phyloP scores from a whole-genome alignment of 2,797 vertebrate species.

The Syncerus caffer region DNA sequence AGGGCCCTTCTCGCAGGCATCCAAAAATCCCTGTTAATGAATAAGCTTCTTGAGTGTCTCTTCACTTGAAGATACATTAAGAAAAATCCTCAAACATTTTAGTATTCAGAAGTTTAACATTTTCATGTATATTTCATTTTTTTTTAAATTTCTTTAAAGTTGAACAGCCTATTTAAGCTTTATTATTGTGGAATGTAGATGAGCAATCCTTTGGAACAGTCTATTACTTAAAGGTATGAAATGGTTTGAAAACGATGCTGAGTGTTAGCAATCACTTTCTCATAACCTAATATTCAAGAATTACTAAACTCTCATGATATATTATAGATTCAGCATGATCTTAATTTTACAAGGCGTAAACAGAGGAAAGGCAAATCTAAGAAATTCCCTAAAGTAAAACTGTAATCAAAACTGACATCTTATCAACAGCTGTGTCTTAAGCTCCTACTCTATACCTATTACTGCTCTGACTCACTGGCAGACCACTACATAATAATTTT shows the following conservation, averaged over 20 bases:
- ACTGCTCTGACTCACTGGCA: not conserved
- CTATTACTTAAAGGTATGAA: not conserved
- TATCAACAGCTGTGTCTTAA: not conserved
- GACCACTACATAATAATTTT: not conserved
- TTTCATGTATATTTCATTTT: not conserved
- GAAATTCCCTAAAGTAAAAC: not conserved
- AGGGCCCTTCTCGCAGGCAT: constrained; percentile 92
- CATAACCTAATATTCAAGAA: not conserved
- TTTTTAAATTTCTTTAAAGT: not conserved
- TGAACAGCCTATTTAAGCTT: not conserved
- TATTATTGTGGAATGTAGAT: not conserved
- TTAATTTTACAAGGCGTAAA: not conserved
- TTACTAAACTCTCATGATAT: not conserved
- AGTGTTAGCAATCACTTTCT: not conserved
- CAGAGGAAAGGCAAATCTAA: not conserved
- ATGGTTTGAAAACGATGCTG: not conserved
- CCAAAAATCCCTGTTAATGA: constrained; percentile 89
- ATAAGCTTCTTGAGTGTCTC: not conserved
- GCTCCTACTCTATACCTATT: not conserved
- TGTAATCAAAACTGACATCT: not conserved
- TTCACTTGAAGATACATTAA: not conserved
- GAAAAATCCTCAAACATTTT: not conserved
- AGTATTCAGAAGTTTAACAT: not conserved
- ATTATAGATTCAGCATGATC: not conserved
- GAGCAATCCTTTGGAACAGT: not conserved